Base-by-base conservation (phyloP, 2,888 invertebrate species). In the Cryptus armator region DNA sequence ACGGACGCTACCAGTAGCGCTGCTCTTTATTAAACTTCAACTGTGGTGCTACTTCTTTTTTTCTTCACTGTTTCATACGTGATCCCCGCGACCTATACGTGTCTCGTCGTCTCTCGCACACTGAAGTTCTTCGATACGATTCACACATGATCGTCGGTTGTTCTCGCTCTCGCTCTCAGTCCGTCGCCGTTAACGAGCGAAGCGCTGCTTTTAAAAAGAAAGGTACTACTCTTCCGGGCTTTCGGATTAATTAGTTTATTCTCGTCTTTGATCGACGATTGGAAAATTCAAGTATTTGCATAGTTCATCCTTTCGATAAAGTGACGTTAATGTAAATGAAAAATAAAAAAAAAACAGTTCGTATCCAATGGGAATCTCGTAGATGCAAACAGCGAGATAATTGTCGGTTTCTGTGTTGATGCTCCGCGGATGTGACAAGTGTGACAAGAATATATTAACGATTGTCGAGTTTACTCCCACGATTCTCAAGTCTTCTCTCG, bases 101-200 rank as follows among this genome's bases (percentile, higher is more conserved):
- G 51, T 19, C 12, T 24, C 3, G 10, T 19, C 12, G 24, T 12
- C 12, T 4, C 37, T 10, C 56, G 56, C 14, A 29, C 59, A 62
- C 59, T n/a, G 59, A 59, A 29, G 29, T 56, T 24, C 24, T 4
- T 29, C 29, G 29, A 29, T 14, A 32, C 6, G 32, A 24, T 29
- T 44, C n/a, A 19, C 64, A 51, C 32, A 48, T 62, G 64, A 66
- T 2, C 51, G 24, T 53, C 51, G 51, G 66, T 37, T 37, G 19
- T 24, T n/a, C 66, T 16, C 66, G 48, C 48, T 64, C 48, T 53
- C 66, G 76, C 64, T 66, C 43, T 64, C 43, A 66, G 19, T 48
- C 9, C 5, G 66, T 43, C 24, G 43, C 16, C 51, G 75, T 51
- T 37, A 43, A 66, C 51, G 51, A 51, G 43, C 66, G 66, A 51